phyloP scores from a whole-genome alignment of 2,888 invertebrate species.

The Troilus luridus region DNA sequence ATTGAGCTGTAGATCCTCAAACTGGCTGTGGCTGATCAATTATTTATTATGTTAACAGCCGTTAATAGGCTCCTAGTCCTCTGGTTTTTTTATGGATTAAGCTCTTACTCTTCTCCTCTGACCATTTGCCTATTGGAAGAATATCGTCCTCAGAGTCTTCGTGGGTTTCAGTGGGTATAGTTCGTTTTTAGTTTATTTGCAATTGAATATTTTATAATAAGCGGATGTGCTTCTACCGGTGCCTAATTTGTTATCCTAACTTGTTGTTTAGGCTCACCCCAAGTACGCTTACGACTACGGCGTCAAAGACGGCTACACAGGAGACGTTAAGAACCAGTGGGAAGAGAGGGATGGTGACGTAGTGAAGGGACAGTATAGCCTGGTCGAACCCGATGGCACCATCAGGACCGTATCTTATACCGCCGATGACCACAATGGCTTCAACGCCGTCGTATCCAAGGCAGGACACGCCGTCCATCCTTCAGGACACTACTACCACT shows the following conservation, averaged over 20 bases:
- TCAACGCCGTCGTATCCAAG: conserved; percentile 66
- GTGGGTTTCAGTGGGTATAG: too few relatives aligned
- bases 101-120: too few relatives aligned
- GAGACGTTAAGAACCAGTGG: conserved; percentile 65
- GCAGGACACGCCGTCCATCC: conserved; percentile 65
- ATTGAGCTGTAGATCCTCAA: too few relatives aligned
- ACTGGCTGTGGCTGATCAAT: too few relatives aligned
- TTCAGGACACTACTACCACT: conserved; percentile 55
- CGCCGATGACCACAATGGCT: conserved; percentile 66
- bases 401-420: conserved; percentile 65
- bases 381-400: conserved; percentile 66
- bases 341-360: conserved; percentile 66
- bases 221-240: background rate
- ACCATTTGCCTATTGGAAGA: too few relatives aligned
- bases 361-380: conserved; percentile 65
- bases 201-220: background rate
- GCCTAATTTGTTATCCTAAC: background rate
- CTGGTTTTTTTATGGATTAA: too few relatives aligned
- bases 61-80: too few relatives aligned
- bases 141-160: too few relatives aligned
- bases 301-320: conserved; percentile 65
- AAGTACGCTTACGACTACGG: conserved; percentile 66
- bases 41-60: too few relatives aligned
- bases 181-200: background rate
- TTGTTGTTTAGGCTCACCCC: conserved; percentile 64